phyloP scores from a whole-genome alignment of 2,888 invertebrate genomes.

The Phengaris alcon region DNA sequence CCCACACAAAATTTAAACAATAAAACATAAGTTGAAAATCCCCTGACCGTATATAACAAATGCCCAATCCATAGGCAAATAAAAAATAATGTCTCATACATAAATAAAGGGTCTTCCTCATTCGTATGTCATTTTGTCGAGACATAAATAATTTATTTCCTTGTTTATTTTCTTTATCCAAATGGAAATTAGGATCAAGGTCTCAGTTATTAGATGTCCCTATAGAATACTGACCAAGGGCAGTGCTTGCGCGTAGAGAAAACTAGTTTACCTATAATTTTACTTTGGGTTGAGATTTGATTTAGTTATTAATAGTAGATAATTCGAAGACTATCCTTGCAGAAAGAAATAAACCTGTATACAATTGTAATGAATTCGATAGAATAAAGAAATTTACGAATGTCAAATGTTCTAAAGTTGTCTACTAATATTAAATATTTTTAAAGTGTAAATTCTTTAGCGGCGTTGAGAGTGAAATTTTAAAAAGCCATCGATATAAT shows the following conservation, averaged over 20 bases:
- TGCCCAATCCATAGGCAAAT: background rate
- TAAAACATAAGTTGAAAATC: background rate
- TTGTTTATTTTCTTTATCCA: background rate
- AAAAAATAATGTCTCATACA: constrained; percentile 14
- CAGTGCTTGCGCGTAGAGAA: background rate
- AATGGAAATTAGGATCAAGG: constrained; percentile 9
- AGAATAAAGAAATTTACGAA: too few relatives aligned
- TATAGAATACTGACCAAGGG: background rate
- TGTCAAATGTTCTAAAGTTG: too few relatives aligned
- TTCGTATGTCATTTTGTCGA: background rate
- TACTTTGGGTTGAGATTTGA: too few relatives aligned
- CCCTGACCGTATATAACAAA: background rate
- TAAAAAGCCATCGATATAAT: too few relatives aligned
- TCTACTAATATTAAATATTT: too few relatives aligned
- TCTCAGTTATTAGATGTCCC: background rate
- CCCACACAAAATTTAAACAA: background rate
- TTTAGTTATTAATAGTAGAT: too few relatives aligned
- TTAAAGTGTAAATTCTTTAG: too few relatives aligned
- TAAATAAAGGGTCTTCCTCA: constrained; percentile 13
- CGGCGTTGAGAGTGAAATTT: too few relatives aligned
- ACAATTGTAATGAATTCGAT: too few relatives aligned
- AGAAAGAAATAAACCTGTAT: too few relatives aligned
- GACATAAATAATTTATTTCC: constrained; percentile 14
- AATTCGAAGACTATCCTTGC: too few relatives aligned
- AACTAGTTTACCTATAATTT: background rate